phyloP scores from a whole-genome alignment of 2,888 invertebrate species.

The Mongoloraphidia duomilia region DNA sequence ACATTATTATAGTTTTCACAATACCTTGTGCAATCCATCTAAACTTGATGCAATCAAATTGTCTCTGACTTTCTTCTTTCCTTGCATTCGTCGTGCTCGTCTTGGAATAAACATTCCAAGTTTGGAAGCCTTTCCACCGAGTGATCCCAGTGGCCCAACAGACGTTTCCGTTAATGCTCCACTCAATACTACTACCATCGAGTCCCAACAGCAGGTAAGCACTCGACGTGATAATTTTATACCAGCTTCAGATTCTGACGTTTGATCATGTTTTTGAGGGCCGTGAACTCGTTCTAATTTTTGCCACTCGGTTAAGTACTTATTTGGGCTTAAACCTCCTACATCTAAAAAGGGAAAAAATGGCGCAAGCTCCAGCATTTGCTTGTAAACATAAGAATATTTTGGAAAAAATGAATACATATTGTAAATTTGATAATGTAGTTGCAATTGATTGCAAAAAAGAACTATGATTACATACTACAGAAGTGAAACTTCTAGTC shows the following conservation, averaged over 20 bases:
- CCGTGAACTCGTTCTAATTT: slow-evolving; percentile 63
- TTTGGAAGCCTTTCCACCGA: slow-evolving; percentile 29
- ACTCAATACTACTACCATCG: slow-evolving; percentile 77
- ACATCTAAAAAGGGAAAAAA: slow-evolving; percentile 42
- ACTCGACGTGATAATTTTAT: slow-evolving; percentile 62
- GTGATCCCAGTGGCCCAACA: slow-evolving; percentile 23
- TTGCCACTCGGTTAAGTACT: slow-evolving; percentile 78
- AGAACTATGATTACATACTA: too few species aligned
- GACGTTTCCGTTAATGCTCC: slow-evolving; percentile 48
- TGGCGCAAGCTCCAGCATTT: too few species aligned
- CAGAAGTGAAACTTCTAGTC: too few species aligned
- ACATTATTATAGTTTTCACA: too few species aligned
- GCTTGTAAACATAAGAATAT: too few species aligned
- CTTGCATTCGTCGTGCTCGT: slow-evolving; percentile 30
- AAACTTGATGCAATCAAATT: slow-evolving; percentile 71
- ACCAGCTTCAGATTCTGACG: slow-evolving; percentile 64
- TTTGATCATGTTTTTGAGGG: slow-evolving; percentile 46
- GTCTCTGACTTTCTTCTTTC: slow-evolving; percentile 50
- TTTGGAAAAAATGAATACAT: too few species aligned
- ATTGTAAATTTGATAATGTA: too few species aligned
- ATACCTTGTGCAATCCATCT: slow-evolving; percentile 74
- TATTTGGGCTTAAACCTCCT: slow-evolving; percentile 68
- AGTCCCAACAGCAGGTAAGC: slow-evolving; percentile 83
- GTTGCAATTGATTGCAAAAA: too few species aligned
- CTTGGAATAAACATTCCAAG: slow-evolving; percentile 44